Conservation (phyloP, 2,113 vertebrate species). For the Emydura subglobosa region DNA sequence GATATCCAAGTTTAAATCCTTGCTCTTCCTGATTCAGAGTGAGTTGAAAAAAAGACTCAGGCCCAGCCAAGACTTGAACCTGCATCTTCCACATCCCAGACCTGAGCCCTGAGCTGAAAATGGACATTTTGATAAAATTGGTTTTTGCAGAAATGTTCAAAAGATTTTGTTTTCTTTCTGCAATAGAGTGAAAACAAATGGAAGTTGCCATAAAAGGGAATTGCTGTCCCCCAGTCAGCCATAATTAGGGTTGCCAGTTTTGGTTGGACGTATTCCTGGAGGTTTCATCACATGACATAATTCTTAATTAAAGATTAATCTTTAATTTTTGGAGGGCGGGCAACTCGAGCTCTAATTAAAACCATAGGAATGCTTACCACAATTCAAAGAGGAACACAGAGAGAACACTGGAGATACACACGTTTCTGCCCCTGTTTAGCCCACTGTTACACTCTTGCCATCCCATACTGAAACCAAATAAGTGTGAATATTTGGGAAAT, state of each 20-base stretch:
- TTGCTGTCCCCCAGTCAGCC: not conserved
- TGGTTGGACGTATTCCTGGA: not conserved
- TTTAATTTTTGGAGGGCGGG: not conserved
- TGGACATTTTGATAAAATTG: not conserved
- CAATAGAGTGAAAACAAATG: not conserved
- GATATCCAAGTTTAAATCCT: not conserved
- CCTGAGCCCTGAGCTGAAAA: rapidly evolving
- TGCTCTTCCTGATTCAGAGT: not conserved
- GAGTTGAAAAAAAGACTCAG: not conserved
- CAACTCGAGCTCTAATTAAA: not conserved
- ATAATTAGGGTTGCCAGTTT: not conserved
- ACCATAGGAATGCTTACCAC: not conserved
- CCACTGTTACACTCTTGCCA: not conserved
- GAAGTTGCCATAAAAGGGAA: not conserved
- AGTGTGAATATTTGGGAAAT: not conserved
- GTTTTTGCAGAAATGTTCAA: not conserved
- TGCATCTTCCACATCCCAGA: not conserved
- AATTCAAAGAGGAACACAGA: constrained; percentile 18
- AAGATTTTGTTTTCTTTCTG: not conserved
- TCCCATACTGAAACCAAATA: not conserved
- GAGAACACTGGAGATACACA: not conserved
- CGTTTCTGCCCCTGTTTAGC: constrained; percentile 11
- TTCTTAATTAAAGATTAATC: no score
- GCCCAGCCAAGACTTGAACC: not conserved
- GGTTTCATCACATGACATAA: not conserved